A percentile compares a stretch with the other conserved stretches of the same genome.
phyloP scores from a whole-genome alignment of 2,797 vertebrate species.

The Oreonectes daqikongensis region DNA sequence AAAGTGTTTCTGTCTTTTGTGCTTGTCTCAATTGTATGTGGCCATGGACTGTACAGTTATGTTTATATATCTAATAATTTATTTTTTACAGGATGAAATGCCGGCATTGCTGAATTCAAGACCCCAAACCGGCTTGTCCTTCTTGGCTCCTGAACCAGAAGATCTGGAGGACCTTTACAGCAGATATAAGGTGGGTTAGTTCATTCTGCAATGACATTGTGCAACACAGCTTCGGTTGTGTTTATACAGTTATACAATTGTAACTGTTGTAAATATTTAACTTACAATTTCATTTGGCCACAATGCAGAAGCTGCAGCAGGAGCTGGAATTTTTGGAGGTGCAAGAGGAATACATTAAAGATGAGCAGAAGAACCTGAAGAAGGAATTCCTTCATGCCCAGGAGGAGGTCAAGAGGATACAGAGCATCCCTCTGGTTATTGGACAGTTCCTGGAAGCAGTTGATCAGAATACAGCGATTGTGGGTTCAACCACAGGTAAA shows the following conservation, averaged over 20 bases:
- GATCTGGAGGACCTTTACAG: constrained; percentile 93
- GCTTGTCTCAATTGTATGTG: neutral
- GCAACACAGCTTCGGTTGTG: too few relatives aligned
- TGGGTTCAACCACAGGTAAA: constrained; percentile 91
- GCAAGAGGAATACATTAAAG: constrained; percentile 95
- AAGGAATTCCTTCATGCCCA: constrained; percentile 95
- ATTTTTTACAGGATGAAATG: constrained; percentile 80
- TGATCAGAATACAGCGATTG: constrained; percentile 94
- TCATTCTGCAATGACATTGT: neutral
- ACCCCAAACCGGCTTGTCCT: constrained; percentile 87
- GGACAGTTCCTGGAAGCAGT: constrained; percentile 95
- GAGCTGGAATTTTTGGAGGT: constrained; percentile 95
- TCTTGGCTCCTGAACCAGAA: constrained; percentile 89
- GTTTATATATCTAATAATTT: neutral
- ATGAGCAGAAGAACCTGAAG: constrained; percentile 94
- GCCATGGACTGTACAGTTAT: neutral
- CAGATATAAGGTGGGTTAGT: constrained; percentile 85
- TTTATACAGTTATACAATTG: neutral
- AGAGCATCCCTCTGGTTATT: constrained; percentile 94
- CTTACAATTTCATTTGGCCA: neutral
- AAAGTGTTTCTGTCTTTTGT: neutral
- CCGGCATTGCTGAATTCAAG: constrained; percentile 81
- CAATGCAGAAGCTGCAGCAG: constrained; percentile 88
- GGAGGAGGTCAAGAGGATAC: constrained; percentile 95
- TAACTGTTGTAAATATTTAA: neutral